Percentiles rank a stretch among this genome's conserved stretches.
Evolutionary conservation across 2,888 invertebrate species (phyloP).

Genomic region (Synanthedon andrenaeformis): DNA sequence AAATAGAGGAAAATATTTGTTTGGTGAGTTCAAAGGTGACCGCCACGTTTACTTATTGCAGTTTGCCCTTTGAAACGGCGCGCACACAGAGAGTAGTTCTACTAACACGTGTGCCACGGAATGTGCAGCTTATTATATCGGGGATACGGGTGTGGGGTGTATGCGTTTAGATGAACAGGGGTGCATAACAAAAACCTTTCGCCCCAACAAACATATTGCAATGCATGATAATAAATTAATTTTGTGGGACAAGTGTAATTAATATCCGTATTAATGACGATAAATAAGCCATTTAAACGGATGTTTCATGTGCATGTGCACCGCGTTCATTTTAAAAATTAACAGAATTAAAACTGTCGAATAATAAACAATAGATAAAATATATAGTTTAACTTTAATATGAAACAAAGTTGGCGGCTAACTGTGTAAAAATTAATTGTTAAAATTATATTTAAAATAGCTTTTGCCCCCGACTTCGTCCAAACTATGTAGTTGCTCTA

Average conservation of each 20-base stretch:
- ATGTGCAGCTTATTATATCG: conserved; percentile 27
- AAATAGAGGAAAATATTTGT: too few relatives aligned
- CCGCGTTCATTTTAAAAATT: not conserved
- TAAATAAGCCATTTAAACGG: conserved; percentile 8
- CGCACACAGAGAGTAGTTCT: too few relatives aligned
- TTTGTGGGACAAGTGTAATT: conserved; percentile 25
- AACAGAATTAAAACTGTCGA: not conserved
- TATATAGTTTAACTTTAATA: not conserved
- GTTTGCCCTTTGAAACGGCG: too few relatives aligned
- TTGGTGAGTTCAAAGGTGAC: too few relatives aligned
- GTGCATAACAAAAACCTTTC: conserved; percentile 27
- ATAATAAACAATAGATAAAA: not conserved
- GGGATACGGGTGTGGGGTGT: conserved; percentile 17
- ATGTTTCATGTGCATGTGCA: not conserved
- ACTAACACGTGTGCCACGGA: conserved; percentile 52
- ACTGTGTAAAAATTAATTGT: too few relatives aligned
- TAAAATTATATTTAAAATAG: too few relatives aligned
- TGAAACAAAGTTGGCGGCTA: too few relatives aligned
- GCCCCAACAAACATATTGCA: conserved; percentile 25
- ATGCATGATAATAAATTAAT: conserved; percentile 40
- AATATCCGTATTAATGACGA: conserved; percentile 17
- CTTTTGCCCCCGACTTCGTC: too few relatives aligned
- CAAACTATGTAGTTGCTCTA: too few relatives aligned
- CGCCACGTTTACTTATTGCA: too few relatives aligned
- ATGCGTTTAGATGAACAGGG: conserved; percentile 9